Percentiles rank a stretch among this genome's conserved stretches.
phyloP scores from a whole-genome alignment of 2,888 invertebrate species.

The Tanytarsus gracilentus region DNA sequence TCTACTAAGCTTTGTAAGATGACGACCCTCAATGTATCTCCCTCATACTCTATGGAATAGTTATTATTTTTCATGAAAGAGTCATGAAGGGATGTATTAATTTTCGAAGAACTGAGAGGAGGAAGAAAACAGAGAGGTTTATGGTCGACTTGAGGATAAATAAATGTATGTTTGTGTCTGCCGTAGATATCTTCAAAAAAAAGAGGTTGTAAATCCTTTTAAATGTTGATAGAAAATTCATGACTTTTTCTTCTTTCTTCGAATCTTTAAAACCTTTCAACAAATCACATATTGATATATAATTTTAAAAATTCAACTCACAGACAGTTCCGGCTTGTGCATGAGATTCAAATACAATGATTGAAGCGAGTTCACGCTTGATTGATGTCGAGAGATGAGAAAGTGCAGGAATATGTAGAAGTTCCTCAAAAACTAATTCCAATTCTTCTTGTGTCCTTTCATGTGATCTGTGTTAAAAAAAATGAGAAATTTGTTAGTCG shows the following conservation, averaged over 20 bases:
- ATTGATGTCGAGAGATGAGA: constrained; percentile 73
- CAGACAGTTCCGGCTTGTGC: constrained; percentile 64
- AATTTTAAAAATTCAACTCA: constrained; percentile 45
- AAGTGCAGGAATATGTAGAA: constrained; percentile 70
- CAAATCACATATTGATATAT: constrained; percentile 28
- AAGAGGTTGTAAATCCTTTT: too few relatives aligned
- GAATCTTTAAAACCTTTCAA: neutral
- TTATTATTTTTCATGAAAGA: too few relatives aligned
- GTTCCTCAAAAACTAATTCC: constrained; percentile 73
- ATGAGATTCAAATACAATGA: constrained; percentile 72
- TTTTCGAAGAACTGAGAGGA: too few relatives aligned
- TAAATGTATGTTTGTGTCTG: too few relatives aligned
- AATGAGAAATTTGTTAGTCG: neutral
- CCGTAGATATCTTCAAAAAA: too few relatives aligned
- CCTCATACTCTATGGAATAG: too few relatives aligned
- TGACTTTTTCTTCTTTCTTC: neutral
- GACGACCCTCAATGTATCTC: too few relatives aligned
- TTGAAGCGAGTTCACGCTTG: constrained; percentile 67
- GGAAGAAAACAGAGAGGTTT: too few relatives aligned
- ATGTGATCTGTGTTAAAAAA: constrained; percentile 50
- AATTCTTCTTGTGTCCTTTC: constrained; percentile 69
- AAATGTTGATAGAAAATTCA: neutral
- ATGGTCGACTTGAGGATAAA: too few relatives aligned
- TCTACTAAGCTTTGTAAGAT: too few relatives aligned
- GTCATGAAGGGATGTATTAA: too few relatives aligned